Evolutionary conservation across 2,113 vertebrate species (phyloP), one percentile per base, ranked within the genome.

Genomic region (Coryphaenoides rupestris): DNA sequence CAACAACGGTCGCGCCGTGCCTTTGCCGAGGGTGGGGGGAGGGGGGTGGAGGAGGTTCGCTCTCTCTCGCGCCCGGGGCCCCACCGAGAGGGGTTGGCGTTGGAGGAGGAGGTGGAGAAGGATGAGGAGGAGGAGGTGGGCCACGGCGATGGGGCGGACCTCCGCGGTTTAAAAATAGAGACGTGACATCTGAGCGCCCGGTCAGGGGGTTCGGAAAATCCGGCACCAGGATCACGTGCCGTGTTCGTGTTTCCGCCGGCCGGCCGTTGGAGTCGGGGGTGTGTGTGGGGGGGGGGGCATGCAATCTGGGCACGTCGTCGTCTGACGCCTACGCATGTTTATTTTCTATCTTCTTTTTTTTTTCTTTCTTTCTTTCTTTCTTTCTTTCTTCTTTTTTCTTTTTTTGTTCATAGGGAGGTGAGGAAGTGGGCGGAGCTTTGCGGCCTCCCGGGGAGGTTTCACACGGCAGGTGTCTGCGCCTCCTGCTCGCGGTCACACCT

Each of bases 171-270:
- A 90, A 86, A 91, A 90, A 91, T 92, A 92, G 88, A 75, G 17
- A 52, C 73, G 72, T 12, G 70, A 81, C 89, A 92, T 92, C 90
- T 91, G 90, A 92, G 87, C 80, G 76, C 85, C 76, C n/a, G 80
- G 77, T 81, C 70, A 26, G 86, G 89, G 90, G 82, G 87, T 88
- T 90, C 85, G 87, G 88, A 91, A 90, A 90, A 89, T 89, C 88
- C 85, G 46, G 24, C 24, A 26, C 24, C 24, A 26, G 6, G 24
- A 26, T 26, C 24, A 26, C 3, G 24, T 6, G 24, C 24, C n/a
- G n/a, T n/a, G n/a, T n/a, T n/a, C n/a, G n/a, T n/a, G 24, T 6
- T 26, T 26, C 24, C 24, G 24, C 75, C 80, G 28, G 21, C 55
- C 69, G 68, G 68, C 77, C 82, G 83, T 86, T 84, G 87, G 86